A percentile compares a stretch with the other conserved stretches of the same genome.
Conservation (phyloP, 2,113 vertebrate genomes). For the Anoplopoma fimbria region DNA sequence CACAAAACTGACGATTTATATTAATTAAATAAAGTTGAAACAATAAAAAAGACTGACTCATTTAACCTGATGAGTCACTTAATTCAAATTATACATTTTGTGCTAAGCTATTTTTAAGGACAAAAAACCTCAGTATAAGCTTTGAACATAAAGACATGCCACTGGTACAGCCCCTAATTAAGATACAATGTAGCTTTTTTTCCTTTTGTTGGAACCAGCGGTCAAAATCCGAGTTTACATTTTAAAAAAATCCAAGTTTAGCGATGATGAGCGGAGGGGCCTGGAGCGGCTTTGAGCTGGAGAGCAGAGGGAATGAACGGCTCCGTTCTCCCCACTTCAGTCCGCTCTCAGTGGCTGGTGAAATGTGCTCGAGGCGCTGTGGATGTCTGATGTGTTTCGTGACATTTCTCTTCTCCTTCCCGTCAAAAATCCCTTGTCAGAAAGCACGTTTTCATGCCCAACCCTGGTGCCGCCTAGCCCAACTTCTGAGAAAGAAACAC, state of each 20-base stretch:
- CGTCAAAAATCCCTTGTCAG: neutral
- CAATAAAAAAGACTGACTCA: too few species aligned
- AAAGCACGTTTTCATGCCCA: neutral
- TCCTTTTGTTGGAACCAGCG: neutral
- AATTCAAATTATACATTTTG: neutral
- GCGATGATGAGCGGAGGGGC: too few species aligned
- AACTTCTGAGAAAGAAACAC: neutral
- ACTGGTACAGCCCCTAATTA: neutral
- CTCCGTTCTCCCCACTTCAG: neutral
- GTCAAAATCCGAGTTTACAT: neutral
- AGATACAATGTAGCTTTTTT: neutral
- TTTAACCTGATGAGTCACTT: neutral
- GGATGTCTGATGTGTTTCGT: neutral
- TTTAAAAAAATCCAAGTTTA: too few species aligned
- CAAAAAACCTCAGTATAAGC: neutral
- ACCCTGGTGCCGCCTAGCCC: too few species aligned
- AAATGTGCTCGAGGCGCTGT: neutral
- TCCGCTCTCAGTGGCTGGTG: neutral
- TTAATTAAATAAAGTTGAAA: too few species aligned
- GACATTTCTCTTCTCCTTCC: neutral
- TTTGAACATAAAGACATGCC: neutral
- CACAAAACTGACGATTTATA: too few species aligned
- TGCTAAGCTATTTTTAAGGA: neutral
- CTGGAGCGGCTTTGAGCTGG: too few species aligned
- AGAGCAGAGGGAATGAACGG: neutral